A percentile compares a stretch with the other conserved stretches of the same genome.
Evolutionary conservation across 2,113 vertebrate species (phyloP).

Genomic region (Erpornis zantholeuca): DNA sequence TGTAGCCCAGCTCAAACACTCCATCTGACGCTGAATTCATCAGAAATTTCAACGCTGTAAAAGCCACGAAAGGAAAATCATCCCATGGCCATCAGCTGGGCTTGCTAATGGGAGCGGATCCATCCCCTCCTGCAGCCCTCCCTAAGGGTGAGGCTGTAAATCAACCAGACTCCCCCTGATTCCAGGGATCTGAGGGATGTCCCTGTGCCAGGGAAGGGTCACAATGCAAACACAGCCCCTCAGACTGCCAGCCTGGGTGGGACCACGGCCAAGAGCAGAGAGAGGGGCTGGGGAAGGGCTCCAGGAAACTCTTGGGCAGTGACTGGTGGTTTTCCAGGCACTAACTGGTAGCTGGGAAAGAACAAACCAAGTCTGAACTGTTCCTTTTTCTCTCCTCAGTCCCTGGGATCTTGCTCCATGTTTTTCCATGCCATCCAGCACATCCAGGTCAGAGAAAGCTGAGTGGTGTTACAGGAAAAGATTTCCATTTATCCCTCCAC

Average conservation of each 20-base stretch:
- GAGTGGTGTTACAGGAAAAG: neutral
- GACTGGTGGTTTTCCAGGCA: neutral
- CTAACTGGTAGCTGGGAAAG: neutral
- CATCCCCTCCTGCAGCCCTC: neutral
- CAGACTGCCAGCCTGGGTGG: neutral
- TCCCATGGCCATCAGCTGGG: neutral
- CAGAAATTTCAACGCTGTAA: neutral
- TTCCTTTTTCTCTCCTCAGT: neutral
- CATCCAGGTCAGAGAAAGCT: neutral
- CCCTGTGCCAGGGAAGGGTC: neutral
- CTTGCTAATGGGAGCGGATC: neutral
- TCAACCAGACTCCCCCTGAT: neutral
- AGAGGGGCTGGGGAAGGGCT: neutral
- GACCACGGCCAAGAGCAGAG: neutral
- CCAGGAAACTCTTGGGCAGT: neutral
- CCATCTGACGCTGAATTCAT: neutral
- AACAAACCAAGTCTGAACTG: neutral
- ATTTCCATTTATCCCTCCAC: neutral
- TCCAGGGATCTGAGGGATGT: neutral
- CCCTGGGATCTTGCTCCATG: neutral
- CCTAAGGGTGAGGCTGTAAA: neutral
- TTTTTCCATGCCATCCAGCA: neutral
- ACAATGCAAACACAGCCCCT: neutral
- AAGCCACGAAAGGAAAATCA: neutral
- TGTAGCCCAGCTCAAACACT: neutral